Conservation (phyloP, 2,888 invertebrate species). For the Hartigia nigra region DNA sequence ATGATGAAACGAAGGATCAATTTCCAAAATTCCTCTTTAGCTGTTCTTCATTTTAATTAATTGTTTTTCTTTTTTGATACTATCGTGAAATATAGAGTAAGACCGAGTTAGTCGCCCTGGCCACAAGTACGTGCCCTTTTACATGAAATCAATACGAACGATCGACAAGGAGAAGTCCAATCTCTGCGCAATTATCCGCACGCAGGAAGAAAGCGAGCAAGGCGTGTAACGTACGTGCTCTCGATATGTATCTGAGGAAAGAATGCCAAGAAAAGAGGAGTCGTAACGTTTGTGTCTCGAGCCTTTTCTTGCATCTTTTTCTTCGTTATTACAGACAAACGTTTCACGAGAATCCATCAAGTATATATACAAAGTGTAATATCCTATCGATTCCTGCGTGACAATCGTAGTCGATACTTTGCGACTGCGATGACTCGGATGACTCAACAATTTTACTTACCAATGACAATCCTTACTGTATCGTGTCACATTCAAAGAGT, state of each 20-base stretch:
- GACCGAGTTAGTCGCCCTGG: not conserved
- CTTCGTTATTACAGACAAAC: not conserved
- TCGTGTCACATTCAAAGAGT: not conserved
- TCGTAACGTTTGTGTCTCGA: not conserved
- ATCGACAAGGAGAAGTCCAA: slow-evolving; percentile 7
- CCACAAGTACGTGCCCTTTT: not conserved
- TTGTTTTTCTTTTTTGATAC: not conserved
- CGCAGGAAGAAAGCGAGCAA: not conserved
- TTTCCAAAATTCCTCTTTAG: not conserved
- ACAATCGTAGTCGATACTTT: not conserved
- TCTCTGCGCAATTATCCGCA: slow-evolving; percentile 7
- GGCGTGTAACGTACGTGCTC: slow-evolving; percentile 1
- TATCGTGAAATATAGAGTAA: not conserved
- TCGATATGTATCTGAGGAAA: not conserved
- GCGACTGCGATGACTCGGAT: not conserved
- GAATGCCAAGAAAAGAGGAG: not conserved
- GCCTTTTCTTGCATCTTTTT: not conserved
- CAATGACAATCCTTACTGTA: not conserved
- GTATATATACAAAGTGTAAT: not conserved
- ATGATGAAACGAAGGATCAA: not conserved
- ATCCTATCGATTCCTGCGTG: not conserved
- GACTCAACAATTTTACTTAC: not conserved
- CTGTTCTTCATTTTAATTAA: not conserved
- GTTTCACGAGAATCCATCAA: not conserved
- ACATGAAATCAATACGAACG: slow-evolving; percentile 2